A percentile compares a stretch with the other conserved stretches of the same genome.
Conservation (phyloP, 1,140 invertebrate species). For the Lucilia cuprina region DNA sequence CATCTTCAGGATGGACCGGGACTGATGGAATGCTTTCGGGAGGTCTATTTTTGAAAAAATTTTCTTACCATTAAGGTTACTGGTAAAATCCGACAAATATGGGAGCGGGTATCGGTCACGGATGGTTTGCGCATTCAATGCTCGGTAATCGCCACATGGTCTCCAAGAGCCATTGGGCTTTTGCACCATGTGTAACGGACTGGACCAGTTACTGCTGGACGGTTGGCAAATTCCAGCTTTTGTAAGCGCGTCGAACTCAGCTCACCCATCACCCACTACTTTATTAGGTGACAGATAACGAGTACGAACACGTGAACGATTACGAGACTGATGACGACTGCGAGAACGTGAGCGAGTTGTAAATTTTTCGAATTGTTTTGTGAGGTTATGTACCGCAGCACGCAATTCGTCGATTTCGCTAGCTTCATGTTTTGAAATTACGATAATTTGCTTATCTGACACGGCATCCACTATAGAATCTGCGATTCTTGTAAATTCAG, state of each 20-base stretch:
- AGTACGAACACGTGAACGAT: no score
- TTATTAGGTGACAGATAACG: constrained; percentile 40
- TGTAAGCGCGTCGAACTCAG: constrained; percentile 51
- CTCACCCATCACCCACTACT: no score
- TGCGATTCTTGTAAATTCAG: background rate
- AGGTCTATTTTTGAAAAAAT: constrained; percentile 65
- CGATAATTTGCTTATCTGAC: background rate
- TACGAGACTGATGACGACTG: background rate
- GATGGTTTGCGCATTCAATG: constrained; percentile 39
- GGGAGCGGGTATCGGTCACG: constrained; percentile 57
- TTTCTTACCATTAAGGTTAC: constrained; percentile 51
- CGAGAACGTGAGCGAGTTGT: no score
- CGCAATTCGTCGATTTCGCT: background rate
- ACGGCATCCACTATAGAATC: background rate
- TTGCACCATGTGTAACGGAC: constrained; percentile 59
- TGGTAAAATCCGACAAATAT: constrained; percentile 51
- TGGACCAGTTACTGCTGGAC: constrained; percentile 48
- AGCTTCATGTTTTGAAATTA: background rate
- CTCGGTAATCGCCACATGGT: constrained; percentile 46
- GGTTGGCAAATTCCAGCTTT: constrained; percentile 48
- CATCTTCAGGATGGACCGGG: constrained; percentile 52
- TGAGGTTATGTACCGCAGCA: no score
- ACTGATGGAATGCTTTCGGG: constrained; percentile 55
- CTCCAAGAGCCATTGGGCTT: constrained; percentile 62
- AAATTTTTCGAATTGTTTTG: no score